Evolutionary conservation across 2,113 vertebrate genomes (phyloP).

Genomic region (Bos indicus): DNA sequence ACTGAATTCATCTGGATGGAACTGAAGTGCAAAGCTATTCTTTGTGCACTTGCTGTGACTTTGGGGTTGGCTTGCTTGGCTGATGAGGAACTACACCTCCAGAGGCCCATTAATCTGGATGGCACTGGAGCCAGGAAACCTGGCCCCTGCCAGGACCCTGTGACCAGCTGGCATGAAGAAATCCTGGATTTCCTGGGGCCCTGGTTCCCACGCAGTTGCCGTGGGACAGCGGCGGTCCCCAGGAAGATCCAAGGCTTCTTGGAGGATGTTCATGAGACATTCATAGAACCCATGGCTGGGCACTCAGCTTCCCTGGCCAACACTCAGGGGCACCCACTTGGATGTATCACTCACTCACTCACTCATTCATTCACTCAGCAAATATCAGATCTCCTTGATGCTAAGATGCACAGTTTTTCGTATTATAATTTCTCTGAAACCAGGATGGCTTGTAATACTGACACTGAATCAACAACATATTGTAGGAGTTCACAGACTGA

Average conservation of each 20-base stretch:
- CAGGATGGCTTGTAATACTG: background rate
- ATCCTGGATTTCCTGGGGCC: background rate
- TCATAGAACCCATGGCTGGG: background rate
- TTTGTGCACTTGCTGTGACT: background rate
- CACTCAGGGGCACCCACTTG: accelerated
- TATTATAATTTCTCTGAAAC: background rate
- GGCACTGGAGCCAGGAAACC: background rate
- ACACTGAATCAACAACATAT: background rate
- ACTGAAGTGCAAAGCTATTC: background rate
- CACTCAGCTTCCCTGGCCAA: background rate
- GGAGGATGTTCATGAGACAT: background rate
- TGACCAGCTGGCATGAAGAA: accelerated
- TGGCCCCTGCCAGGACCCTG: accelerated
- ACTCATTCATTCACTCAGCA: background rate
- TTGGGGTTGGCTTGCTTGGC: too few relatives aligned
- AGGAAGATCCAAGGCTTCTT: background rate
- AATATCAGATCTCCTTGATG: background rate
- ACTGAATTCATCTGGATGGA: background rate
- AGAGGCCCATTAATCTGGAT: accelerated
- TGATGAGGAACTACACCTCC: accelerated
- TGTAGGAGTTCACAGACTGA: background rate
- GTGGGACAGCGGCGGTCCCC: accelerated
- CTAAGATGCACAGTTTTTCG: background rate
- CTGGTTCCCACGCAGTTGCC: background rate
- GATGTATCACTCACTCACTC: background rate